Evolutionary conservation across 2,113 vertebrate species (phyloP).

Genomic region (Ciconia boyciana): DNA sequence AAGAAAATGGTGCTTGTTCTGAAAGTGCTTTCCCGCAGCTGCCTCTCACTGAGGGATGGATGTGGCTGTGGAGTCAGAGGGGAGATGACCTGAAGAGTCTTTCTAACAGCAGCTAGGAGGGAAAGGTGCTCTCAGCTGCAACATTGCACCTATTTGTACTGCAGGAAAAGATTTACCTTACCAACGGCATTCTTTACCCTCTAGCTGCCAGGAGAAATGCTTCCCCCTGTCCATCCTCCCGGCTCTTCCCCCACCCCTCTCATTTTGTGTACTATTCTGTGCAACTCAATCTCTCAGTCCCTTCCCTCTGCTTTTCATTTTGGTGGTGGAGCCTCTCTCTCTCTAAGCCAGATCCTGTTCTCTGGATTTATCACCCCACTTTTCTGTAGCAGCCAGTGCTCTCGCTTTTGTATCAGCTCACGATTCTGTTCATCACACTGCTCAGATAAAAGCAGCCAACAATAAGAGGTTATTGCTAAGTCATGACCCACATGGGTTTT

Average conservation of each 20-base stretch:
- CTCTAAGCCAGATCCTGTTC: neutral
- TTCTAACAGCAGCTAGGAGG: neutral
- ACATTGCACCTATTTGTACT: neutral
- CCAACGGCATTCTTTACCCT: neutral
- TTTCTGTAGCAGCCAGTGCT: neutral
- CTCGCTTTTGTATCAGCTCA: neutral
- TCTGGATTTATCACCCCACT: neutral
- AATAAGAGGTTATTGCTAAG: neutral
- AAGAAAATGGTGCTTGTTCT: neutral
- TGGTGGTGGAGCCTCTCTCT: neutral
- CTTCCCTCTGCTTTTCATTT: neutral
- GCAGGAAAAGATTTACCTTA: neutral
- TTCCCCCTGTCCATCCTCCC: neutral
- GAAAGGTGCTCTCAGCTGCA: neutral
- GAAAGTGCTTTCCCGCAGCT: neutral
- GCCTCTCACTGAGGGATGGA: neutral
- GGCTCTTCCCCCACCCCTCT: neutral
- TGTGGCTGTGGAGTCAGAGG: accelerated
- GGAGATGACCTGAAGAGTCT: neutral
- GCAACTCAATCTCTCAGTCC: neutral
- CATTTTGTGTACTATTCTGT: neutral
- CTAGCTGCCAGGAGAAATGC: neutral
- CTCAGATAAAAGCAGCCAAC: neutral
- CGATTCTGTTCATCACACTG: neutral
- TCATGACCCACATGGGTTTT: neutral